Base-by-base conservation (phyloP, 2,113 vertebrate species). In the Corythornis madagascariensis region DNA sequence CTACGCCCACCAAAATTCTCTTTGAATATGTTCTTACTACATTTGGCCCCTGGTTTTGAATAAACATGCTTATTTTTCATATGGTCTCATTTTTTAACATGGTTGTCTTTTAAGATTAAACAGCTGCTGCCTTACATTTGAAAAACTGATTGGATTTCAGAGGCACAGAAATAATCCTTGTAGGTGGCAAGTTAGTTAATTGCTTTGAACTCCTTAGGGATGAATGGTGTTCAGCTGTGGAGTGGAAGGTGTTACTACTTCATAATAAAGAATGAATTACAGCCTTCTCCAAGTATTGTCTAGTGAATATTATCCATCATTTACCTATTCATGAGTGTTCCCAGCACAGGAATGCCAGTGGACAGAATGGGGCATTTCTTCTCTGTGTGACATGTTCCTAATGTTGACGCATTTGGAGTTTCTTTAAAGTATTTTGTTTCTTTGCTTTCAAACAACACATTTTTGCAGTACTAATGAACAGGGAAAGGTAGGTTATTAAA, bases 171-270 rank as follows among this genome's bases (percentile, higher is more conserved):
- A 29, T 83, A 71, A 84, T 90, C 85, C 71, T 59, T 94, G 42
- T 63, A 88, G 50, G 48, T 83, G 72, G 50, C 64, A 64, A 65
- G 52, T 83, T 85, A 76, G 59, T 88, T 93, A 83, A 93, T 83
- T 90, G 76, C 59, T 90, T 92, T 73, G 50, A 64, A 53, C 22
- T 90, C 83, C 80, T 88, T 56, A 65, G 80, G 91, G 93, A 56
- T 38, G 31, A 75, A 42, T 15, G 53, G 40, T 59, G 19, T 75
- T 90, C 38, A 74, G 75, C 66, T 82, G 57, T 40, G 28, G 86
- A 91, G 72, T 50, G 65, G 63, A 72, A 73, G 25, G 31, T 92
- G 53, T 72, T 66, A 56, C 63, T 88, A 2, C 33, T 59, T 88
- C n/a, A 25, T 76, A 31, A 42, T 19, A 64, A 77, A 47, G 53